Percentiles rank a stretch among this genome's conserved stretches.
Evolutionary conservation across 2,888 invertebrate genomes (phyloP).

Genomic region (Cistogaster globosa): DNA sequence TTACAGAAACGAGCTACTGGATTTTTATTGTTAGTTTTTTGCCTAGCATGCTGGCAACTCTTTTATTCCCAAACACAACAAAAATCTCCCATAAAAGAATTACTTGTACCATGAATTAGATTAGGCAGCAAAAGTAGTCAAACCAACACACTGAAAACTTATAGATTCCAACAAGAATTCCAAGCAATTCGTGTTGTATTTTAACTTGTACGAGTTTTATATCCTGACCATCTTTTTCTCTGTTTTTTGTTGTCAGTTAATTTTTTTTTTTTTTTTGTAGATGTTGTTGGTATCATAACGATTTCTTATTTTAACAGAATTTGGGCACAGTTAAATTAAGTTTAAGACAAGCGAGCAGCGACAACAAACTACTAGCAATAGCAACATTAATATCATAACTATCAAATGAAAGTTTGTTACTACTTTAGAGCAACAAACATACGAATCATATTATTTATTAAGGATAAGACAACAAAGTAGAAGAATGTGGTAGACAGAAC

Average conservation of each 20-base stretch:
- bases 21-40: not conserved
- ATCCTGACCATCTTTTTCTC: conserved; percentile 62
- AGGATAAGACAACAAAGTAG: conserved; percentile 44
- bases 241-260: conserved; percentile 10
- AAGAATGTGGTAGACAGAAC: conserved; percentile 47
- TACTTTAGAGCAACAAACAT: conserved; percentile 33
- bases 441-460: conserved; percentile 25
- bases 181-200: conserved; percentile 65
- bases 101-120: conserved; percentile 65
- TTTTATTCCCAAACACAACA: not conserved
- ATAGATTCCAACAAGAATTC: conserved; percentile 56
- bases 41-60: conserved; percentile 50
- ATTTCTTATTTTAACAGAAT: conserved; percentile 68
- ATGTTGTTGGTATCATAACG: conserved; percentile 59
- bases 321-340: conserved; percentile 60
- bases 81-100: conserved; percentile 49
- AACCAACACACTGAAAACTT: conserved; percentile 27
- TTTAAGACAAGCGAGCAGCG: conserved; percentile 33
- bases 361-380: conserved; percentile 36
- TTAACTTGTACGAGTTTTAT: conserved; percentile 60
- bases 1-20: no score
- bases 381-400: conserved; percentile 70
- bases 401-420: conserved; percentile 67
- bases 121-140: conserved; percentile 63
- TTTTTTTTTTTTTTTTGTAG: conserved; percentile 6